Base-by-base conservation (phyloP, 2,888 invertebrate genomes). In the Agrochola macilenta region DNA sequence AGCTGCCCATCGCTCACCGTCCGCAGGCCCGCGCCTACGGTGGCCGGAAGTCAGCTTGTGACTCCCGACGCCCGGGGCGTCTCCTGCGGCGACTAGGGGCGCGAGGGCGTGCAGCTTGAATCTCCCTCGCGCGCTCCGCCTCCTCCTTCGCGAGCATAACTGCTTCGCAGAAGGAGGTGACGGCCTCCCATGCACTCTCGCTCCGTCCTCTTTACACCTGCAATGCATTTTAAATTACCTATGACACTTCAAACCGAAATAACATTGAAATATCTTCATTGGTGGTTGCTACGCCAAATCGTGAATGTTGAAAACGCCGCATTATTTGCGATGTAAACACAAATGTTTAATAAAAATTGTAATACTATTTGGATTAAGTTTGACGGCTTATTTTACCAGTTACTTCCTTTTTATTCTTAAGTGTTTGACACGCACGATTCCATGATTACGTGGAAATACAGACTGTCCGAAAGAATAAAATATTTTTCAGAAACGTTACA, bases 301-400 rank as follows among this genome's bases (percentile, higher is more conserved):
- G 30, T 30, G 11, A 61, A 30, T 60, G 20, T 30, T 30, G 4
- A 46, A 46, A 46, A 20, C 8, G 26, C 39, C 30, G 17, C 0
- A 26, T 26, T 43, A 0, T 69, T 30, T 69, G 14, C 26, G 23
- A 54, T 23, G 14, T 9, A 30, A 70, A 30, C n/a, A 69, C 11
- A 68, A 46, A 49, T 12, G 8, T 69, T 43, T 14, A 58, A 11
- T 23, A 23, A 60, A 49, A 23, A 26, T 30, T 20, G 11, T 26
- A 58, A 60, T 49, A 35, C 17, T 39, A 11, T 49, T 73, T 17
- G 63, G 46, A 76, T 74, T 76, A 54, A 46, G 63, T 75, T 54
- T 14, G 14, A n/a, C 23, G n/a, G 63, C 52, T 74, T 74, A 60
- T 17, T 35, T 2, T 30, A 46, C 4, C n/a, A 26, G 8, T 46